A percentile compares a stretch with the other conserved stretches of the same genome.
Conservation (phyloP, 2,888 invertebrate genomes). For the Hypomecis atomaria region DNA sequence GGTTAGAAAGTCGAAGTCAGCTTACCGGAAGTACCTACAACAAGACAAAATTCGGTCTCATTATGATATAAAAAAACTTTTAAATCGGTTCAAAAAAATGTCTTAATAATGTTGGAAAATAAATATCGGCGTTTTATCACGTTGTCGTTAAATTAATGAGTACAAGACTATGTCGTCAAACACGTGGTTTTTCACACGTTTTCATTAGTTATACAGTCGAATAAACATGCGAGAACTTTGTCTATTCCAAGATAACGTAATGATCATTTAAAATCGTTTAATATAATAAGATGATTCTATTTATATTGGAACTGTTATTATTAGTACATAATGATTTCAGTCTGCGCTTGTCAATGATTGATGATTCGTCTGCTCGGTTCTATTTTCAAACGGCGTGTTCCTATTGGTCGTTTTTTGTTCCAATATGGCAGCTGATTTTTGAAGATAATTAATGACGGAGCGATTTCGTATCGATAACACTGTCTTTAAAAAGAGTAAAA, state of each 20-base stretch:
- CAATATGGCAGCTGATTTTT: conserved; percentile 77
- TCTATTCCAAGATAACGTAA: conserved; percentile 34
- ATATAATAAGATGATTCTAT: conserved; percentile 29
- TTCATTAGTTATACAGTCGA: conserved; percentile 45
- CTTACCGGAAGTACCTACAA: conserved; percentile 38
- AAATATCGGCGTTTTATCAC: conserved; percentile 45
- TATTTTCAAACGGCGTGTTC: conserved; percentile 69
- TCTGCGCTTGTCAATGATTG: conserved; percentile 68
- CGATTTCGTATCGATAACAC: conserved; percentile 67
- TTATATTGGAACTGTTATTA: conserved; percentile 34
- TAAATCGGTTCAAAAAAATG: conserved; percentile 21
- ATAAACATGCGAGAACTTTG: conserved; percentile 39
- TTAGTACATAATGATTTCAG: conserved; percentile 50
- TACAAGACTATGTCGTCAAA: conserved; percentile 49
- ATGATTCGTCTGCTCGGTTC: conserved; percentile 73
- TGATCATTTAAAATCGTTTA: conserved; percentile 22
- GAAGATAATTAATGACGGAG: conserved; percentile 75
- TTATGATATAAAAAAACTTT: conserved; percentile 23
- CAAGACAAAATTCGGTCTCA: conserved; percentile 35
- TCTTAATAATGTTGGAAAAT: conserved; percentile 43
- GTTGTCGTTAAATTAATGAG: conserved; percentile 48
- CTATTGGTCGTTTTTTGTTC: conserved; percentile 74
- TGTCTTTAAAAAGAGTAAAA: conserved; percentile 56
- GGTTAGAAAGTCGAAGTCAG: conserved; percentile 27
- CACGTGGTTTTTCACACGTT: conserved; percentile 41